phyloP scores from a whole-genome alignment of 2,888 invertebrate species.

The Rhamnusium bicolor region DNA sequence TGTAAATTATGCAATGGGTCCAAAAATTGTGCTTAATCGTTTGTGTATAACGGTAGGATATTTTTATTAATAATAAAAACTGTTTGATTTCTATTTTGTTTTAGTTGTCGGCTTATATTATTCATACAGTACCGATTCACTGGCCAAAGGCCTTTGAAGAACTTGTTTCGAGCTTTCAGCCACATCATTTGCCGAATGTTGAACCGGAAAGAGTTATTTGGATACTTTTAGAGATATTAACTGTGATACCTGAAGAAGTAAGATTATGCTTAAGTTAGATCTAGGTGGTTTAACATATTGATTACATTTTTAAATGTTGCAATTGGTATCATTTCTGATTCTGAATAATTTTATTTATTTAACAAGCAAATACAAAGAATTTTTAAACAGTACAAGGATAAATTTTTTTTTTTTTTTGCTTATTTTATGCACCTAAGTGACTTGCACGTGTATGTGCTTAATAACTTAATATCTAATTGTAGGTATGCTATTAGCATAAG shows the following conservation, averaged over 20 bases:
- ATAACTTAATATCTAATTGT: too few relatives aligned
- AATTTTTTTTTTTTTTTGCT: too few relatives aligned
- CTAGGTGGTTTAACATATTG: too few relatives aligned
- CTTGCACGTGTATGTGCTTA: too few relatives aligned
- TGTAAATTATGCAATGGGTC: constrained; percentile 84
- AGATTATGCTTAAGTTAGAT: constrained; percentile 51
- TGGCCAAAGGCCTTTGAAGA: constrained; percentile 83
- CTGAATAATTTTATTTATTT: too few relatives aligned
- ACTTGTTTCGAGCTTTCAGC: constrained; percentile 75
- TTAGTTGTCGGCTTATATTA: constrained; percentile 88
- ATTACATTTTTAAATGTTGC: too few relatives aligned
- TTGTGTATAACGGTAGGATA: constrained; percentile 87
- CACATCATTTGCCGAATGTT: constrained; percentile 74
- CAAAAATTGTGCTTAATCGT: constrained; percentile 88
- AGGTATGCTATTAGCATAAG: too few relatives aligned
- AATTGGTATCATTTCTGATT: too few relatives aligned
- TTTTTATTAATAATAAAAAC: neutral
- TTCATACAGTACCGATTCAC: constrained; percentile 76
- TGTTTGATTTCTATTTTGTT: constrained; percentile 54
- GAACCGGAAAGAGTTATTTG: constrained; percentile 76
- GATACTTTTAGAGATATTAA: constrained; percentile 87
- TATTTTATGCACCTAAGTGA: too few relatives aligned
- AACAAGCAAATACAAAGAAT: too few relatives aligned
- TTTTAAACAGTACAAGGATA: too few relatives aligned
- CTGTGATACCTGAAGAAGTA: constrained; percentile 92